A percentile compares a stretch with the other conserved stretches of the same genome.
phyloP scores from a whole-genome alignment of 2,888 invertebrate species.

The Rhamphomyia laevipes region DNA sequence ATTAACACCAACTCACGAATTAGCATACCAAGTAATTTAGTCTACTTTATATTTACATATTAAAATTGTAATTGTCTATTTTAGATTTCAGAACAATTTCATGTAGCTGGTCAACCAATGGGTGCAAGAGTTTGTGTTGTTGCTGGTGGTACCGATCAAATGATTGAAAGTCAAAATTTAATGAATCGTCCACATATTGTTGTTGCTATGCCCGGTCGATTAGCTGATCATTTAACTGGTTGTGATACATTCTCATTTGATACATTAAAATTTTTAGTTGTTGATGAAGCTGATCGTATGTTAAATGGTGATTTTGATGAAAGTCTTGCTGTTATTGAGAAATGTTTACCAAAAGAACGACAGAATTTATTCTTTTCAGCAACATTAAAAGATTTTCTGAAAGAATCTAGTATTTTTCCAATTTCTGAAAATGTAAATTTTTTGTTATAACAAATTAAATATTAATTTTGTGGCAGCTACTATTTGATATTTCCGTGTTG shows the following conservation, averaged over 20 bases:
- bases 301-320: constrained; percentile 70
- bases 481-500: too few species aligned
- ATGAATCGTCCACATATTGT: constrained; percentile 83
- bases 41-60: not conserved
- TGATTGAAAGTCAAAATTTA: constrained; percentile 74
- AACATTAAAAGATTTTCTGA: constrained; percentile 77
- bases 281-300: constrained; percentile 89
- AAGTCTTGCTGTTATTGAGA: constrained; percentile 69
- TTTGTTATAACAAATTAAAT: not conserved
- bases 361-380: constrained; percentile 92
- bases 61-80: constrained; percentile 17
- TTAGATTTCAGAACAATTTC: constrained; percentile 90
- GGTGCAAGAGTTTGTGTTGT: constrained; percentile 73
- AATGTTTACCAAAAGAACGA: constrained; percentile 58
- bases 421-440: constrained; percentile 48
- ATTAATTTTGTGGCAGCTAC: not conserved
- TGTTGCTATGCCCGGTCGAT: constrained; percentile 89
- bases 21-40: constrained; percentile 59
- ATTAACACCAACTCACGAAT: constrained; percentile 87
- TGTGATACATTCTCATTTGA: constrained; percentile 71
- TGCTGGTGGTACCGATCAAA: constrained; percentile 92
- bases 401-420: constrained; percentile 51
- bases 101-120: constrained; percentile 79
- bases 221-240: constrained; percentile 86
- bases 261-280: constrained; percentile 71